Conservation (phyloP, 1,140 invertebrate genomes). For the Mercenaria mercenaria region DNA sequence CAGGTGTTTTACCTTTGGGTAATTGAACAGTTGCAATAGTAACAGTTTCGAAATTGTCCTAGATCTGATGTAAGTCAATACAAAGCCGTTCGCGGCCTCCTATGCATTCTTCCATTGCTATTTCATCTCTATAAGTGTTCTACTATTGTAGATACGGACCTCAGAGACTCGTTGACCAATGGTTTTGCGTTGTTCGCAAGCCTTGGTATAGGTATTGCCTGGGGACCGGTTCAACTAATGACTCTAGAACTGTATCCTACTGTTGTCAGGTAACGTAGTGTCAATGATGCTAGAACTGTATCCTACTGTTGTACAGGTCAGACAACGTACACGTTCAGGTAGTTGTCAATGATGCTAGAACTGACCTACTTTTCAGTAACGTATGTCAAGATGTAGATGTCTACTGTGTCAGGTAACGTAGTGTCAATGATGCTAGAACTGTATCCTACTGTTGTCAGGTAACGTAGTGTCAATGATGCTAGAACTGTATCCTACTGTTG, state of each 20-base stretch:
- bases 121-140: too few species aligned
- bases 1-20: too few species aligned
- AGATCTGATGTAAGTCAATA: too few species aligned
- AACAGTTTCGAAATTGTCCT: too few species aligned
- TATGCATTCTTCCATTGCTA: too few species aligned
- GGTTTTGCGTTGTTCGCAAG: slow-evolving; percentile 52
- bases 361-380: slow-evolving; percentile 11
- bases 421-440: slow-evolving; percentile 41
- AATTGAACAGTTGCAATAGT: too few species aligned
- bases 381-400: too few species aligned
- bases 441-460: slow-evolving; percentile 56
- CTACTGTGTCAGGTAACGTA: slow-evolving; percentile 54
- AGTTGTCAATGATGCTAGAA: neutral
- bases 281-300: slow-evolving; percentile 41
- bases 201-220: slow-evolving; percentile 36
- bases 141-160: slow-evolving; percentile 13
- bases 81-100: too few species aligned
- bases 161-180: slow-evolving; percentile 33
- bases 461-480: slow-evolving; percentile 25
- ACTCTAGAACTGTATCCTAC: slow-evolving; percentile 52
- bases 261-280: slow-evolving; percentile 48
- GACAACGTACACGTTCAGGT: neutral
- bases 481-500: slow-evolving; percentile 47
- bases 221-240: slow-evolving; percentile 55
- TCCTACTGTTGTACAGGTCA: too few species aligned